Conservation (phyloP, 2,113 vertebrate species). For the Coryphaenoides rupestris region DNA sequence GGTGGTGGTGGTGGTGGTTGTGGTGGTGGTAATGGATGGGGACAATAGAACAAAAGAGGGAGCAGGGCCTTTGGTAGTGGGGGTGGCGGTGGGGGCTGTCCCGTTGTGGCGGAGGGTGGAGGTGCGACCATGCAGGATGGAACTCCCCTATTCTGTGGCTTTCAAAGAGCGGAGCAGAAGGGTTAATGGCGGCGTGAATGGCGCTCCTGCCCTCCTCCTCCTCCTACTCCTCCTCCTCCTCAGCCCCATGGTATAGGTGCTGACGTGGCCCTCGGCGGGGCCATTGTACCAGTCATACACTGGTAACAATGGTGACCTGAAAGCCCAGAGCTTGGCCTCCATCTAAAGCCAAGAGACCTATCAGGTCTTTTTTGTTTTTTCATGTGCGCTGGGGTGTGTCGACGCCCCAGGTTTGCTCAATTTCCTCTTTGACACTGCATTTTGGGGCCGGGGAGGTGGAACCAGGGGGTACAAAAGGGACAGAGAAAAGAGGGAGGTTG, state of each 20-base stretch:
- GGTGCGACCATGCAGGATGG: slow-evolving; percentile 59
- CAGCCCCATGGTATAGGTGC: slow-evolving; percentile 51
- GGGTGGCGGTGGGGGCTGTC: too few species aligned
- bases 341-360: slow-evolving; percentile 34
- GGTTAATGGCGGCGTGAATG: slow-evolving; percentile 69
- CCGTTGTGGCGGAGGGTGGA: slow-evolving; percentile 42
- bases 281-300: slow-evolving; percentile 60
- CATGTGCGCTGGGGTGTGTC: slow-evolving; percentile 70
- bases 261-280: slow-evolving; percentile 49
- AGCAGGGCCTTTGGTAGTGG: slow-evolving; percentile 52
- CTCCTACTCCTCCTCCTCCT: slow-evolving; percentile 63
- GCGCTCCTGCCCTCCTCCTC: slow-evolving; percentile 57
- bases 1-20: too few species aligned
- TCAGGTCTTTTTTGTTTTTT: slow-evolving; percentile 46
- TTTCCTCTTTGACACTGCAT: slow-evolving; percentile 55
- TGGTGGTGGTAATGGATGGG: neutral
- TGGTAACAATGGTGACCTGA: slow-evolving; percentile 53
- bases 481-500: slow-evolving; percentile 34
- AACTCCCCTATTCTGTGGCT: slow-evolving; percentile 62
- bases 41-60: slow-evolving; percentile 66
- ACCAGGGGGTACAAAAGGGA: slow-evolving; percentile 49
- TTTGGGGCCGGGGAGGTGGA: slow-evolving; percentile 1
- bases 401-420: slow-evolving; percentile 57
- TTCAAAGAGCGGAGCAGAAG: slow-evolving; percentile 50
- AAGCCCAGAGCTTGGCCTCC: slow-evolving; percentile 55